Evolutionary conservation across 2,113 vertebrate genomes (phyloP).

Genomic region (Mungos mungo): DNA sequence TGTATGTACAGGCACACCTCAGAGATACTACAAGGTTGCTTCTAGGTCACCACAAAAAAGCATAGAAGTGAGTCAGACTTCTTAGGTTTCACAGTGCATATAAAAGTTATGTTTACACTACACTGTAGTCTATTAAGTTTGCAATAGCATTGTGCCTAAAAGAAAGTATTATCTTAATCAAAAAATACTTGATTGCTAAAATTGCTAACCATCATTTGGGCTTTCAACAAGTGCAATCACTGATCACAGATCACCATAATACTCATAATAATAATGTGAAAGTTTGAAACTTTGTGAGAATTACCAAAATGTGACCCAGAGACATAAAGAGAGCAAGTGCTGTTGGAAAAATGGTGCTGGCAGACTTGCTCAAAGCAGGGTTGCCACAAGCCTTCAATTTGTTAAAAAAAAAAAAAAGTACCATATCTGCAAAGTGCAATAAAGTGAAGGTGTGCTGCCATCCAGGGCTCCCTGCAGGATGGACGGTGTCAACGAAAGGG

Average conservation of each 20-base stretch:
- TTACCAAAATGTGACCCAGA: background rate
- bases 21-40: background rate
- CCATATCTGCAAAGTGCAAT: background rate
- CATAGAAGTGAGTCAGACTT: background rate
- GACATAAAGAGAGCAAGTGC: background rate
- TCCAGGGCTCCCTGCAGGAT: no score
- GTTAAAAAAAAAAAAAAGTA: background rate
- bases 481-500: no score
- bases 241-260: background rate
- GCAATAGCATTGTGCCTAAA: background rate
- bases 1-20: background rate
- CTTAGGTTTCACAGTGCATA: background rate
- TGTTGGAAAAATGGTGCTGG: background rate
- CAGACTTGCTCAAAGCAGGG: background rate
- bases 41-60: background rate
- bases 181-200: background rate
- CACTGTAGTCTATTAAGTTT: background rate
- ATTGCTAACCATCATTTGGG: background rate
- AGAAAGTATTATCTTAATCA: background rate
- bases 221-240: background rate
- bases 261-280: background rate
- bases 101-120: background rate
- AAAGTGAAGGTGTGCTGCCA: background rate
- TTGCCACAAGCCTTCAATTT: background rate
- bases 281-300: background rate